Evolutionary conservation across 2,888 invertebrate species (phyloP).

Genomic region (Myopa tessellatipennis): DNA sequence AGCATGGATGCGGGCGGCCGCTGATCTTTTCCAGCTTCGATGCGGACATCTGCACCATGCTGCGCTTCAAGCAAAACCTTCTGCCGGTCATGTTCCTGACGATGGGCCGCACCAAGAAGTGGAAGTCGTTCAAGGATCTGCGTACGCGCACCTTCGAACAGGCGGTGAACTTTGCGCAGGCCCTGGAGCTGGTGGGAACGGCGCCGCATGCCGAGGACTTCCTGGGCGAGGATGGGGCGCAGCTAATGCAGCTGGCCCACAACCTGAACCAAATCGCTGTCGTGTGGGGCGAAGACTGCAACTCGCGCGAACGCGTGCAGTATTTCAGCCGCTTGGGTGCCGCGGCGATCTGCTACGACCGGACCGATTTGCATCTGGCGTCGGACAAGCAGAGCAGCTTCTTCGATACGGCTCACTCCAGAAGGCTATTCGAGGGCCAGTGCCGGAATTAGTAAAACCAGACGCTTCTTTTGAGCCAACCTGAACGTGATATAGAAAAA

Average conservation of each 20-base stretch:
- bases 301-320: constrained; percentile 84
- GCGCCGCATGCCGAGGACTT: constrained; percentile 94
- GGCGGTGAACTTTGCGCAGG: constrained; percentile 84
- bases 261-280: constrained; percentile 87
- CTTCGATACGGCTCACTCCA: constrained; percentile 56
- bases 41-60: constrained; percentile 94
- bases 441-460: constrained; percentile 44
- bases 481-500: neutral
- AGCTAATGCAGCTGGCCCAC: constrained; percentile 77
- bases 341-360: constrained; percentile 96
- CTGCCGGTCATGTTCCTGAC: constrained; percentile 93
- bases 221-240: constrained; percentile 76
- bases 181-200: constrained; percentile 86
- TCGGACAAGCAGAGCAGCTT: constrained; percentile 57
- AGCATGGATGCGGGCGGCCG: constrained; percentile 81
- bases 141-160: constrained; percentile 83
- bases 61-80: constrained; percentile 93
- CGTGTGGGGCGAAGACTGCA: constrained; percentile 97
- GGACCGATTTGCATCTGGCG: constrained; percentile 73
- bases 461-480: neutral
- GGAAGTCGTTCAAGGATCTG: constrained; percentile 83
- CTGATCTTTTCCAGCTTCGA: constrained; percentile 96
- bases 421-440: constrained; percentile 58
- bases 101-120: constrained; percentile 62
- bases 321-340: constrained; percentile 89